Evolutionary conservation across 2,797 vertebrate genomes (phyloP).

Genomic region (Molossus alvarezi): DNA sequence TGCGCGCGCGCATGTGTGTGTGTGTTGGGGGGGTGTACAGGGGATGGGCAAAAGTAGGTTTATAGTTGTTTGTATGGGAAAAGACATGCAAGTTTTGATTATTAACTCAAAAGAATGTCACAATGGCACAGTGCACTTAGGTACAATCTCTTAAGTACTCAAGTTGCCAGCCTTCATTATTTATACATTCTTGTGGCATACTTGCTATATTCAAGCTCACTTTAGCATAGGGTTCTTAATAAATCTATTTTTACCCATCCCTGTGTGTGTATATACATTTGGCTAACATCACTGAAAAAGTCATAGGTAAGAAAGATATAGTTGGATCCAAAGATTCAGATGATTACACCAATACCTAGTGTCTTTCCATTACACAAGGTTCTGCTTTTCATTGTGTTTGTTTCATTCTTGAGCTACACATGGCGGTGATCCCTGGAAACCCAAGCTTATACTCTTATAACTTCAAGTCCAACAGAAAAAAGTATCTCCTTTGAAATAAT

Average conservation of each 20-base stretch:
- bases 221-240: not conserved
- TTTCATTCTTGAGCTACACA: conserved; percentile 29
- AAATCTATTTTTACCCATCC: not conserved
- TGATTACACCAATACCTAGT: not conserved
- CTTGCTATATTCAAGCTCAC: not conserved
- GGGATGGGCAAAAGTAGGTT: not conserved
- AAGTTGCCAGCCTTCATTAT: not conserved
- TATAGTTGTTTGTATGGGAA: not conserved
- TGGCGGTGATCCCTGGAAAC: not conserved
- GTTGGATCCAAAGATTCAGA: not conserved
- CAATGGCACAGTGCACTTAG: not conserved
- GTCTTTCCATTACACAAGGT: not conserved
- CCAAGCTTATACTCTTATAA: not conserved
- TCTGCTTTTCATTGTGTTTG: conserved; percentile 6
- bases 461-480: conserved; percentile 50
- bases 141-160: not conserved
- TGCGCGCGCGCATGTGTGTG: not conserved
- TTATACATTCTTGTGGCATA: not conserved
- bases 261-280: not conserved
- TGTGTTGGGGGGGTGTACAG: not conserved
- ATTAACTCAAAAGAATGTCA: not conserved
- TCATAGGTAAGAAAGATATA: not conserved
- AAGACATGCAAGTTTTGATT: not conserved
- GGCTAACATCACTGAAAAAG: not conserved
- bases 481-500: conserved; percentile 43